phyloP scores from a whole-genome alignment of 2,797 vertebrate genomes.

The Pipistrellus pygmaeus region DNA sequence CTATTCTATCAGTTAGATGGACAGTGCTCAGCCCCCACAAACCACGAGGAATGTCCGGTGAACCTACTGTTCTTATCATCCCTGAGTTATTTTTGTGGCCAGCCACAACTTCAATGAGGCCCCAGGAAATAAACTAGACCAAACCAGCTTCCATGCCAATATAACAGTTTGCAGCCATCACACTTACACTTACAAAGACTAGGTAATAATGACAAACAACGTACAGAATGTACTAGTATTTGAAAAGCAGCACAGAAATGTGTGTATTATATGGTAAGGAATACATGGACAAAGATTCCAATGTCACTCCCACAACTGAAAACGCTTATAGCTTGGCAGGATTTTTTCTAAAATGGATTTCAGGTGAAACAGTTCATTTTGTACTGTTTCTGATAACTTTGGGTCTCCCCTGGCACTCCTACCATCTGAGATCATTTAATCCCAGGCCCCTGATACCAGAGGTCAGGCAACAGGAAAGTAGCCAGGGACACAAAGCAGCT shows the following conservation, averaged over 20 bases:
- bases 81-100: neutral
- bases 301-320: neutral
- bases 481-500: neutral
- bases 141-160: neutral
- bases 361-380: neutral
- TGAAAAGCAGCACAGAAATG: neutral
- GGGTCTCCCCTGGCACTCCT: neutral
- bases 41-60: neutral
- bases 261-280: neutral
- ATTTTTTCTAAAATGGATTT: conserved; percentile 44
- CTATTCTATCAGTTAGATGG: neutral
- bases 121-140: conserved; percentile 11
- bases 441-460: neutral
- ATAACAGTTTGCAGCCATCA: neutral
- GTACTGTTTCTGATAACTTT: neutral
- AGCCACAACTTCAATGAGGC: neutral
- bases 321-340: neutral
- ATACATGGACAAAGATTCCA: neutral
- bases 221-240: neutral
- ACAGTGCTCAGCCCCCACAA: neutral
- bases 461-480: neutral
- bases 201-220: neutral
- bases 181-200: neutral
- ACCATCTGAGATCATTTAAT: neutral
- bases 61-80: neutral